Conservation (phyloP, 2,113 vertebrate species). For the Mormoops blainvillei region DNA sequence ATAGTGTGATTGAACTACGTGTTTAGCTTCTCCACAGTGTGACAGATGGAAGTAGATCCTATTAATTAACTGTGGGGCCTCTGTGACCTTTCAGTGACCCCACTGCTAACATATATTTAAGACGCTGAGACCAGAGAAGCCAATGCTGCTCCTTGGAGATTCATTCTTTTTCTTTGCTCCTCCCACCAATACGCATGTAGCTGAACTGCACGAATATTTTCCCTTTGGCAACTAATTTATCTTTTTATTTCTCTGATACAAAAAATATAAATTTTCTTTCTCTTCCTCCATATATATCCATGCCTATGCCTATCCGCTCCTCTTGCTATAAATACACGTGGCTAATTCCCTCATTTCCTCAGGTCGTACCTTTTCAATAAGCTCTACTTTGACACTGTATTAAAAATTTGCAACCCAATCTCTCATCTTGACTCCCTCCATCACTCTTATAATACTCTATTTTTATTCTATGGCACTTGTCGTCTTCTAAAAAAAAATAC, state of each 20-base stretch:
- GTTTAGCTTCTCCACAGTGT: not conserved
- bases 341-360: not conserved
- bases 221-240: not conserved
- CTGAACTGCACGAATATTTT: not conserved
- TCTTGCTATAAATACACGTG: not conserved
- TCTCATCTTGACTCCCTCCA: not conserved
- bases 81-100: not conserved
- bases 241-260: not conserved
- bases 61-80: not conserved
- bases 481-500: not conserved
- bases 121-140: not conserved
- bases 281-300: not conserved
- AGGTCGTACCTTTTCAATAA: not conserved
- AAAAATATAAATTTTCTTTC: not conserved
- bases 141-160: not conserved
- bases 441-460: not conserved
- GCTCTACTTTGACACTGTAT: not conserved
- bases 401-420: not conserved
- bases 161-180: not conserved
- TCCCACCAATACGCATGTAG: not conserved
- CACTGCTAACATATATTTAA: not conserved
- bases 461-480: not conserved
- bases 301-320: not conserved
- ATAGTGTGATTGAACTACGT: not conserved
- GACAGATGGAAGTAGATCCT: not conserved